Evolutionary conservation across 1,140 invertebrate species (phyloP).

Genomic region (Megalonaias nervosa): DNA sequence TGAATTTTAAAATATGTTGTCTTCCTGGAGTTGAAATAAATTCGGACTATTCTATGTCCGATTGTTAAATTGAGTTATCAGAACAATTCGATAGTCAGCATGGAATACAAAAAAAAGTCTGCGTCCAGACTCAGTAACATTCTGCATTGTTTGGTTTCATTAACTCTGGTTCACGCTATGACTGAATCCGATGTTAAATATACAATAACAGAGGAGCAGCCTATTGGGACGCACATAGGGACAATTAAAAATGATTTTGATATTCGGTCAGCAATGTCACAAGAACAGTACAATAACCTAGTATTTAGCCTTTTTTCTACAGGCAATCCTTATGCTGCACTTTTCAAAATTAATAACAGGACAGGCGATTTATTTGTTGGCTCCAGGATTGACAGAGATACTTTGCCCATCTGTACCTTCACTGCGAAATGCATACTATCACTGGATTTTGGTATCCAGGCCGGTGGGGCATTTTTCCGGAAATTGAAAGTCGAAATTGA

Average conservation of each 20-base stretch:
- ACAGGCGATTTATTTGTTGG: conserved; percentile 40
- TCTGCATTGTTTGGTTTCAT: no score
- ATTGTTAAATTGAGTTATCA: no score
- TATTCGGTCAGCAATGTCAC: conserved; percentile 9
- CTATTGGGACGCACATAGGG: conserved; percentile 34
- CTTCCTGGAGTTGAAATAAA: no score
- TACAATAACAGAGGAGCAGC: conserved; percentile 12
- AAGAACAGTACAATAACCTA: conserved; percentile 36
- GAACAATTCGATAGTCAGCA: no score
- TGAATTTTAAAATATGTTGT: no score
- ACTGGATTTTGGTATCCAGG: conserved; percentile 47
- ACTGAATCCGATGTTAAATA: conserved; percentile 10
- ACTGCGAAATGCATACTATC: conserved; percentile 37
- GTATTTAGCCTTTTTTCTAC: conserved; percentile 36
- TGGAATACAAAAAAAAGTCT: no score
- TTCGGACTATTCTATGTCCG: no score
- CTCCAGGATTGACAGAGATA: conserved; percentile 41
- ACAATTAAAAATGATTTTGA: conserved; percentile 50
- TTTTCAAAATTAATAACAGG: conserved; percentile 37
- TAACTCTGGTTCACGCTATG: no score
- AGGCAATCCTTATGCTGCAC: conserved; percentile 35
- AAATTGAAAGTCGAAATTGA: conserved; percentile 78
- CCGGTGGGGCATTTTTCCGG: conserved; percentile 45
- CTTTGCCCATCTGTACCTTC: conserved; percentile 38
- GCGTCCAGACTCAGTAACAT: no score